Base-by-base conservation (phyloP, 2,888 invertebrate species). In the Apamea sordens region DNA sequence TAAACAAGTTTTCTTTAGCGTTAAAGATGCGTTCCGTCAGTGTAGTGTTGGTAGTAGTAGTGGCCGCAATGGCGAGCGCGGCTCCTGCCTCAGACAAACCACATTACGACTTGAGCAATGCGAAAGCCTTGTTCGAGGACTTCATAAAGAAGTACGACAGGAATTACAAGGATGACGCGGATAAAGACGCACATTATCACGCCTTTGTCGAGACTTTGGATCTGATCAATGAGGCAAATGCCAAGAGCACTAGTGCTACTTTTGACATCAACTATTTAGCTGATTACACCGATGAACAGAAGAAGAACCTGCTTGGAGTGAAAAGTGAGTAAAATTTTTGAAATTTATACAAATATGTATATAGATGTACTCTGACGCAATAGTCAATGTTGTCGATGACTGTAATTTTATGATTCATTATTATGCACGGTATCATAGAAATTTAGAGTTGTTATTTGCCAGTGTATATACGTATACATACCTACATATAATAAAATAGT, bases 211-310 rank as follows among this genome's bases (percentile, higher is more conserved):
- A 64, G 0, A 89, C 59, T 85, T 89, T 94, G 71, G 67, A 85
- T 67, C 53, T 73, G 63, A 91, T 93, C 32, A 93, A 94, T 50
- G 80, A 84, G 36, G 2, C 88, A 24, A 92, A 92, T 76, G 72
- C 67, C 32, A 56, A 71, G 0, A 79, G 69, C 56, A 5, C 79
- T 0, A 21, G 64, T 21, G 90, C 91, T 5, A 89, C 86, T 15
- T 93, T 82, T 75, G 93, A 85, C 36, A 90, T 94, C 36, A 93
- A 93, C 65, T 77, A 91, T 76, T 92, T 92, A 10, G 88, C 94
- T 13, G 94, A 94, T 84, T 92, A 91, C 56, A 93, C 93, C 0
- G 77, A 85, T 0, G 91, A 91, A 2, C 91, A 93, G 67, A 68
- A 36, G 4, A 77, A 86, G 68, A 7, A 21, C 4, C 80, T 91